These are phyloP conservation scores for Drosophila neonasuta DNA, from an alignment of 2,888 invertebrate species.

Conservation along the genomic window DNA sequence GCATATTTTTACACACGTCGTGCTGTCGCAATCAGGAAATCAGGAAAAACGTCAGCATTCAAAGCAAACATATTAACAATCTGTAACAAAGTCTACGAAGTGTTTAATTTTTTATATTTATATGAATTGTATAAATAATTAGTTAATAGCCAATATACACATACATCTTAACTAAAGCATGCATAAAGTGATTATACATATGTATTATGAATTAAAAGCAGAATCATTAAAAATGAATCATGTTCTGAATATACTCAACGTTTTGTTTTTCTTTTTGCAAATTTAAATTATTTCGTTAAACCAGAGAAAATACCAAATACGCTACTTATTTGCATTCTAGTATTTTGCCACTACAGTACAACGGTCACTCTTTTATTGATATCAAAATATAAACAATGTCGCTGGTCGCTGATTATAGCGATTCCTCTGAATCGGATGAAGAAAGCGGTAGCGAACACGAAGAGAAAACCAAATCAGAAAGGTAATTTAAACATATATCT, in stretches of 20 bases:
- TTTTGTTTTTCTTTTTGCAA: neutral
- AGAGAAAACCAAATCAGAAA: conserved; percentile 11
- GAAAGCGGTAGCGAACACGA: conserved; percentile 41
- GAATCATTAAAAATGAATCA: conserved; percentile 70
- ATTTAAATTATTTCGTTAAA: neutral
- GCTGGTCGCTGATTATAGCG: conserved; percentile 77
- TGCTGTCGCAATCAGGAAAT: conserved; percentile 6
- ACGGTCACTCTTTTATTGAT: conserved; percentile 32
- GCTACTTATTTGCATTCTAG: conserved; percentile 5
- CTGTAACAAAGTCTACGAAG: conserved; percentile 68
- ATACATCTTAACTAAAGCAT: conserved; percentile 66
- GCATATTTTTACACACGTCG: conserved; percentile 45
- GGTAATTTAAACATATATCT: neutral
- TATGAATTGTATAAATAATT: conserved; percentile 72
- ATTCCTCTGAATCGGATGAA: conserved; percentile 69
- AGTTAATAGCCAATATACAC: conserved; percentile 60
- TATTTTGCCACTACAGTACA: neutral
- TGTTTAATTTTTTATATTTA: conserved; percentile 74
- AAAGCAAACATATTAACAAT: conserved; percentile 48
- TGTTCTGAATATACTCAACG: conserved; percentile 18
- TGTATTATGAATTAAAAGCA: conserved; percentile 59
- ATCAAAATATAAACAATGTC: conserved; percentile 67
- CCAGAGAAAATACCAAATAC: neutral
- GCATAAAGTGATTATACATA: conserved; percentile 76
- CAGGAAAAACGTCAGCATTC: conserved; percentile 12